A percentile compares a stretch with the other conserved stretches of the same genome.
phyloP scores from a whole-genome alignment of 2,888 invertebrate genomes.

The Anoncus sp. region DNA sequence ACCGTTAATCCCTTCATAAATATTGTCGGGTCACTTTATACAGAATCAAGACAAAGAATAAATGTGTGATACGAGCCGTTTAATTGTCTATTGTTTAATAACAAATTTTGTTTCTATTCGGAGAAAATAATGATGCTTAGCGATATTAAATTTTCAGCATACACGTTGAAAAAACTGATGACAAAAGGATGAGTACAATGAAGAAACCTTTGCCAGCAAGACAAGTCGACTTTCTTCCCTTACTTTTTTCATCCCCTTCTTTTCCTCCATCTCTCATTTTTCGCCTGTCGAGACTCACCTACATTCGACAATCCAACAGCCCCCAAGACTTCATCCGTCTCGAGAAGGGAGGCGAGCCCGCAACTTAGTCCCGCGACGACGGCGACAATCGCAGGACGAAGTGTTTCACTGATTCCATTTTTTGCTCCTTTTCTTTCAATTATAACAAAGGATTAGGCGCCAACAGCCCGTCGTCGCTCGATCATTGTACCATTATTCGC shows the following conservation, averaged over 20 bases:
- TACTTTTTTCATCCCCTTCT: neutral
- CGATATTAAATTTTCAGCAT: slow-evolving; percentile 7
- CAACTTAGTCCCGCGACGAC: slow-evolving; percentile 13
- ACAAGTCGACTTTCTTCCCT: slow-evolving; percentile 10
- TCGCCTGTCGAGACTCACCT: slow-evolving; percentile 38
- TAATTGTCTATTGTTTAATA: slow-evolving; percentile 26
- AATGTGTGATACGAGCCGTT: neutral
- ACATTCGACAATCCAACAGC: slow-evolving; percentile 33
- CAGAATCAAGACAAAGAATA: slow-evolving; percentile 10
- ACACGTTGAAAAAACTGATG: neutral
- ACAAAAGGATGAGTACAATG: slow-evolving; percentile 8
- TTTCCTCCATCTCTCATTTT: slow-evolving; percentile 25
- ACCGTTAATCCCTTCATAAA: slow-evolving; percentile 54
- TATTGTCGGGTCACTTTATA: slow-evolving; percentile 36
- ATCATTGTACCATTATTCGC: slow-evolving; percentile 64
- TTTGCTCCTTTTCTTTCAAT: slow-evolving; percentile 53
- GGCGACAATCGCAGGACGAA: slow-evolving; percentile 10
- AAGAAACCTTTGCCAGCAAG: slow-evolving; percentile 10
- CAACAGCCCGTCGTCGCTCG: slow-evolving; percentile 53
- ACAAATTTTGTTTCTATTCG: slow-evolving; percentile 2
- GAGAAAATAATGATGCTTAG: neutral
- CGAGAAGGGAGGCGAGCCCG: slow-evolving; percentile 22
- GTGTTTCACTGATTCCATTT: slow-evolving; percentile 31
- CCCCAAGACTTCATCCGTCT: slow-evolving; percentile 29
- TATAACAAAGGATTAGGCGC: slow-evolving; percentile 60